These are phyloP conservation scores for Dasyprocta punctata DNA, from an alignment of 2,113 vertebrate species.

Conservation along the genomic window DNA sequence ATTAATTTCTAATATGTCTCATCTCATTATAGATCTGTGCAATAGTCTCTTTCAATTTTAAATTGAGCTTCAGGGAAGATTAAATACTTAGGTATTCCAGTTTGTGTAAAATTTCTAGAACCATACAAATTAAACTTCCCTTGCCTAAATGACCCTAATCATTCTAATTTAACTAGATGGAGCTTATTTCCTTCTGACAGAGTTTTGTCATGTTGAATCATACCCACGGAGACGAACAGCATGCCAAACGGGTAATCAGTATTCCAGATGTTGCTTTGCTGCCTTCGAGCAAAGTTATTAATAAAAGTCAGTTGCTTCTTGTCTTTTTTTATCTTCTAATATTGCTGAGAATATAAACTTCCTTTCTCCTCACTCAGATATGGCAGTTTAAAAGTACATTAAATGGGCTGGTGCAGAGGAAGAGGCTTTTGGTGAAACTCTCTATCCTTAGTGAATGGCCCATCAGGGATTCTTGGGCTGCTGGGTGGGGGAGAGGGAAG, in stretches of 20 bases:
- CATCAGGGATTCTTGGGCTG: not conserved
- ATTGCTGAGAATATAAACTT: conserved; percentile 66
- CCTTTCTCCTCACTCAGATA: conserved; percentile 58
- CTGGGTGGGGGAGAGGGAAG: not conserved
- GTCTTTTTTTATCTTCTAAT: conserved; percentile 67
- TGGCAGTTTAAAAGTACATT: conserved; percentile 41
- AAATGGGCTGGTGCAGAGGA: not conserved
- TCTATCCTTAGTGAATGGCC: not conserved
- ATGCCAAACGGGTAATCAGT: conserved; percentile 78
- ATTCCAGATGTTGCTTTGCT: conserved; percentile 78
- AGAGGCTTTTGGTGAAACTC: conserved; percentile 2
- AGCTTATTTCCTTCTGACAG: conserved; percentile 77
- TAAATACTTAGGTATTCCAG: conserved; percentile 80
- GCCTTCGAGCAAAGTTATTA: conserved; percentile 76
- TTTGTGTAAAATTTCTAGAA: conserved; percentile 81
- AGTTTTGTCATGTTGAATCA: conserved; percentile 78
- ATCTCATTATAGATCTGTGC: conserved; percentile 72
- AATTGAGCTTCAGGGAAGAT: conserved; percentile 80
- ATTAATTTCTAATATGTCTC: conserved; percentile 79
- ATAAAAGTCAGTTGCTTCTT: conserved; percentile 77
- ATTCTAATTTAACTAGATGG: conserved; percentile 81
- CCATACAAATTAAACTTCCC: conserved; percentile 81
- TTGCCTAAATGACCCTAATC: conserved; percentile 82
- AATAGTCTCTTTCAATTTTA: conserved; percentile 79
- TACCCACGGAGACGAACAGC: conserved; percentile 65